phyloP scores from a whole-genome alignment of 2,113 vertebrate genomes.

The Leptobrachium ailaonicum region DNA sequence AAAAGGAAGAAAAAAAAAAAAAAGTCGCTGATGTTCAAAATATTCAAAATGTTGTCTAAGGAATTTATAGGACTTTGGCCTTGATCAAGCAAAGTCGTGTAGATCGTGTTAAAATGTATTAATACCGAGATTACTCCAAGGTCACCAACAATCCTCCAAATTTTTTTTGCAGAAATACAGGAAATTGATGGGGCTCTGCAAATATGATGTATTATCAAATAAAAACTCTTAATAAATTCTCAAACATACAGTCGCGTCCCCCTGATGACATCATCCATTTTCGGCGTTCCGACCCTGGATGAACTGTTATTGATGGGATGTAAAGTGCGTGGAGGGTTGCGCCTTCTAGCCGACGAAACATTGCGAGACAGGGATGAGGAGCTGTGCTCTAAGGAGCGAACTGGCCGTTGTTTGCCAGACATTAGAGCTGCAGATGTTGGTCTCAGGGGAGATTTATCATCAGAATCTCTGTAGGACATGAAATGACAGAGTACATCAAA shows the following conservation, averaged over 20 bases:
- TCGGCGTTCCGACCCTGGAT: constrained; percentile 66
- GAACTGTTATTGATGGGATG: constrained; percentile 74
- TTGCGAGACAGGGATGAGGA: constrained; percentile 75
- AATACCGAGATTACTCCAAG: too few relatives aligned
- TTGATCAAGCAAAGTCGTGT: too few relatives aligned
- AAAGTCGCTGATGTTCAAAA: too few relatives aligned
- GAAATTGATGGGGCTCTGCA: too few relatives aligned
- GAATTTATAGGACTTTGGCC: too few relatives aligned
- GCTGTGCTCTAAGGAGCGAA: constrained; percentile 76
- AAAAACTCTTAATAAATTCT: too few relatives aligned
- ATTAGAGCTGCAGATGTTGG: constrained; percentile 74
- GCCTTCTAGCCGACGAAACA: constrained; percentile 71
- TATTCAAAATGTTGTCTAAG: too few relatives aligned
- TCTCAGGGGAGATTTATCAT: constrained; percentile 70
- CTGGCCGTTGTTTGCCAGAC: constrained; percentile 69
- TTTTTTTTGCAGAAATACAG: too few relatives aligned
- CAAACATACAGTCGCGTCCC: constrained; percentile 75
- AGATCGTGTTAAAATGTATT: too few relatives aligned
- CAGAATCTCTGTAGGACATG: constrained; percentile 71
- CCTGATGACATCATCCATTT: constrained; percentile 79
- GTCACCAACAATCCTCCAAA: too few relatives aligned
- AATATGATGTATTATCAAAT: too few relatives aligned
- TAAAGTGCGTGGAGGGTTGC: constrained; percentile 79
- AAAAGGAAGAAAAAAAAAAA: too few relatives aligned
- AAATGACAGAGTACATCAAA: background rate